Conservation (phyloP, 2,113 vertebrate species). For the zebrafish (Danio rerio) region DNA sequence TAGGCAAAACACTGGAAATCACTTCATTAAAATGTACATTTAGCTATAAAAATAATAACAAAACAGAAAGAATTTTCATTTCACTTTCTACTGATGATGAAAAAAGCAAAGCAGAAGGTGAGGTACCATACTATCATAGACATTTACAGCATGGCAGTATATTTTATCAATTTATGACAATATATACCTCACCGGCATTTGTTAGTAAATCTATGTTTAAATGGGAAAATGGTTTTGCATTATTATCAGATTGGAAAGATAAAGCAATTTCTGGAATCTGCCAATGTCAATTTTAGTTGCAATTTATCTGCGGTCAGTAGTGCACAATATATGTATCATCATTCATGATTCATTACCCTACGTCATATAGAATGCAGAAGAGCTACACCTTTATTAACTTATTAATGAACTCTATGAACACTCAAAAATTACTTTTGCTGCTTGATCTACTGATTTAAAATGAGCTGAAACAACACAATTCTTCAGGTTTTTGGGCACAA, state of each 20-base stretch:
- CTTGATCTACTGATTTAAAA: too few species aligned
- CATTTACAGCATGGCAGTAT: neutral
- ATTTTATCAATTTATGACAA: slow-evolving; percentile 11
- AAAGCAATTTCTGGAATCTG: neutral
- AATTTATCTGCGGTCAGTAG: slow-evolving; percentile 21
- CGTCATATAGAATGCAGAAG: slow-evolving; percentile 61
- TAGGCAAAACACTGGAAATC: neutral
- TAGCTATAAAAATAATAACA: neutral
- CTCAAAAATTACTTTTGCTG: too few species aligned
- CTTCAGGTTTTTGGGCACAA: too few species aligned
- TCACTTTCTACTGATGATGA: neutral
- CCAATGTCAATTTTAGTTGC: slow-evolving; percentile 33
- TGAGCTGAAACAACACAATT: too few species aligned
- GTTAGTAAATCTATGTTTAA: slow-evolving; percentile 37
- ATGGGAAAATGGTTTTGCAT: slow-evolving; percentile 24
- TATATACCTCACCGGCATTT: slow-evolving; percentile 35
- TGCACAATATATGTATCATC: slow-evolving; percentile 36
- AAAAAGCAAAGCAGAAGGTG: slow-evolving; percentile 15
- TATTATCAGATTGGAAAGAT: neutral
- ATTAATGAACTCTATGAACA: too few species aligned
- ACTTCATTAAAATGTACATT: neutral
- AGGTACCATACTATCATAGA: slow-evolving; percentile 43
- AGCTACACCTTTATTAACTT: neutral
- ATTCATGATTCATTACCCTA: slow-evolving; percentile 62
- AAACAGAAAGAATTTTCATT: neutral